Conservation (phyloP, 2,888 invertebrate species). For the Dolichomitus sp. region DNA sequence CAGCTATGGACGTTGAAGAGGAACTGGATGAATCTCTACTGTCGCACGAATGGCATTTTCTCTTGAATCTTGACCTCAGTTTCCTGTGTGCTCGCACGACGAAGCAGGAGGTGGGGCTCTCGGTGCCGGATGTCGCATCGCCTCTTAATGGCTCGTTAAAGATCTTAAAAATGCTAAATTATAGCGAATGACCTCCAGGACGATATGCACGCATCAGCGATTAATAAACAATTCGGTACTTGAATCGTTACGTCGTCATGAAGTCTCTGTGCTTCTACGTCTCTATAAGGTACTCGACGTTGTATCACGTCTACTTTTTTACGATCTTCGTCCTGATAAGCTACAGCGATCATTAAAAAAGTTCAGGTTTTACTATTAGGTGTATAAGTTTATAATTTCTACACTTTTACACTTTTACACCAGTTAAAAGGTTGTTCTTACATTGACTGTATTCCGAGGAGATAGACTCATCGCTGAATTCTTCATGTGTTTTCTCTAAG, state of each 20-base stretch:
- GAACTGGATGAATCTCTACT: constrained; percentile 65
- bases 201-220: constrained; percentile 23
- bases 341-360: constrained; percentile 63
- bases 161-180: constrained; percentile 71
- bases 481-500: constrained; percentile 52
- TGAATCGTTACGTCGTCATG: constrained; percentile 83
- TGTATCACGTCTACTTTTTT: constrained; percentile 57
- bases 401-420: background rate
- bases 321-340: constrained; percentile 79
- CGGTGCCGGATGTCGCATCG: constrained; percentile 69
- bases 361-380: background rate
- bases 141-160: constrained; percentile 75
- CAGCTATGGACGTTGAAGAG: constrained; percentile 74
- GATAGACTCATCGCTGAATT: constrained; percentile 61
- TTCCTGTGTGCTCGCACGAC: constrained; percentile 74
- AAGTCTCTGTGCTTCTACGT: constrained; percentile 80
- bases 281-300: constrained; percentile 73
- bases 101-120: constrained; percentile 74
- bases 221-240: constrained; percentile 69
- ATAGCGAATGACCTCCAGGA: constrained; percentile 25
- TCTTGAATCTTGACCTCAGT: constrained; percentile 66
- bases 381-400: background rate
- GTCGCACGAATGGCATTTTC: constrained; percentile 48
- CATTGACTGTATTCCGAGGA: constrained; percentile 77
- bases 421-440: constrained; percentile 51